Percentiles rank a stretch among this genome's conserved stretches.
Conservation (phyloP, 2,888 invertebrate species). For the Melanostoma scalare region DNA sequence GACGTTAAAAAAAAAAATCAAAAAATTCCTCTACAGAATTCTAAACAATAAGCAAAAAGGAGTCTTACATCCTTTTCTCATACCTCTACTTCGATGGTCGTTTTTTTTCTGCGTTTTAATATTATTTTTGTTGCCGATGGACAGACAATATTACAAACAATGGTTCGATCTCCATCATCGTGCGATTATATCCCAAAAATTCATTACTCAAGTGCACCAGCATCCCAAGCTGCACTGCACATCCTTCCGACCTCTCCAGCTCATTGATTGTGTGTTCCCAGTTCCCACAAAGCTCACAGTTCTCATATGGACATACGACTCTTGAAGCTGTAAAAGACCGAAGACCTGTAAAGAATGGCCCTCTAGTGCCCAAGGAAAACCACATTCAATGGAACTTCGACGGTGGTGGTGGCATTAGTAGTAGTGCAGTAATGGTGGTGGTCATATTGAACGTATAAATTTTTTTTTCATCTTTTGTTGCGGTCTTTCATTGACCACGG, state of each 20-base stretch:
- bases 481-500: constrained; percentile 68
- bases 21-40: constrained; percentile 16
- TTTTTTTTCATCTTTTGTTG: constrained; percentile 44
- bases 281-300: constrained; percentile 11
- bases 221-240: constrained; percentile 15
- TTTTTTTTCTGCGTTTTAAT: constrained; percentile 6
- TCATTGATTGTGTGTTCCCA: constrained; percentile 4
- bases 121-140: constrained; percentile 23
- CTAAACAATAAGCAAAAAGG: constrained; percentile 35
- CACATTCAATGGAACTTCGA: constrained; percentile 53
- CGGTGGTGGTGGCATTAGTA: constrained; percentile 29
- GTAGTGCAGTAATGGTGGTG: constrained; percentile 10
- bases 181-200: constrained; percentile 69
- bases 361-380: constrained; percentile 67
- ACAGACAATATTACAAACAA: constrained; percentile 63
- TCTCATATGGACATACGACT: constrained; percentile 19
- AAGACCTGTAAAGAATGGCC: constrained; percentile 69
- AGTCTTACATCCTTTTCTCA: constrained; percentile 42
- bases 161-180: constrained; percentile 62
- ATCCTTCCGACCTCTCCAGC: constrained; percentile 29
- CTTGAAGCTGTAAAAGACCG: constrained; percentile 57
- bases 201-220: constrained; percentile 71
- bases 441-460: constrained; percentile 41
- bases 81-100: constrained; percentile 16
- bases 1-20: constrained; percentile 1